Evolutionary conservation across 2,113 vertebrate species (phyloP), one percentile per base, ranked within the genome.

Genomic region (Pteruthius melanotis): DNA sequence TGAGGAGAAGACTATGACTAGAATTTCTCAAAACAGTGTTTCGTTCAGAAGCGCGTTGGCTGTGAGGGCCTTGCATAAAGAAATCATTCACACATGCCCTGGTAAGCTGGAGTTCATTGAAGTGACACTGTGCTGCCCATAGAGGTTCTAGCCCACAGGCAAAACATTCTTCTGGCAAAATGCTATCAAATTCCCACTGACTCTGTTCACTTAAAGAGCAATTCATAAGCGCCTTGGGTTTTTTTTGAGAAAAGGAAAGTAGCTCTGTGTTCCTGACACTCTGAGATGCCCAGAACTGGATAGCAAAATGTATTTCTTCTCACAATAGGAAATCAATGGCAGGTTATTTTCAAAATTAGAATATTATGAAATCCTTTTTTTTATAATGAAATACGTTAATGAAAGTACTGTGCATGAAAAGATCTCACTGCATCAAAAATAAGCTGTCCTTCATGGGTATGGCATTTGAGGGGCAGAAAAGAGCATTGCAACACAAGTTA

Each of bases 21-120:
- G 76, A 81, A 60, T 94, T 86, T 87, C 81, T 74, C 37, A 28
- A 91, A 90, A 92, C 95, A 94, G 61, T 37, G 47, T 86, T 93
- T 47, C 93, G 40, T 93, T 96, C 70, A 93, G 64, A 54, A 69
- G 52, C 5, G 1, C 8, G 2, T 47, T 92, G 84, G 79, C 90
- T 83, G 45, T 49, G 53, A 83, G 83, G 64, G 69, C 78, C 47
- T 88, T 64, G n/a, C 83, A 97, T 93, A 97, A 97, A 96, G 93
- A 79, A 90, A 71, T 93, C 83, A 93, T 97, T 97, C 93, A 97
- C 84, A 93, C n/a, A 52, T 61, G 77, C 87, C 83, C 89, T 81
- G 89, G 40, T 96, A 26, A 44, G 53, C 64, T 76, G 71, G 72
- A 92, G 87, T 97, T 97, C 93, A 94, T 12, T 93, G 94, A 92